Conservation (phyloP, 2,888 invertebrate species). For the Microctonus hyperodae region DNA sequence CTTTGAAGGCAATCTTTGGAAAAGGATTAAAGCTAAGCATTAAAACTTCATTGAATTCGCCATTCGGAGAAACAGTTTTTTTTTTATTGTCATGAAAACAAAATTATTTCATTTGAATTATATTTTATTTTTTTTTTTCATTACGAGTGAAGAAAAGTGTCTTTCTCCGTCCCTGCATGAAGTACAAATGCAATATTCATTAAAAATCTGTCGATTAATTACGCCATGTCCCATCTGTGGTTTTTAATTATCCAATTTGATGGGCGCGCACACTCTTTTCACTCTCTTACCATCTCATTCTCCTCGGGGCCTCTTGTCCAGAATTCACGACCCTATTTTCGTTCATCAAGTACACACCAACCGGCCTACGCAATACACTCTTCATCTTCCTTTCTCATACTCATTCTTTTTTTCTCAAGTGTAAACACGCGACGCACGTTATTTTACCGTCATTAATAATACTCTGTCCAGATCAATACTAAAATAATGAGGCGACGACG, state of each 20-base stretch:
- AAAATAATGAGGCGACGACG: conserved; percentile 31
- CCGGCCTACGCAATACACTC: conserved; percentile 20
- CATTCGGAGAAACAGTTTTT: conserved; percentile 7
- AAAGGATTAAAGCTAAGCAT: conserved; percentile 27
- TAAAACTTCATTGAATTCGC: conserved; percentile 21
- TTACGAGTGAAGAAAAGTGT: conserved; percentile 1
- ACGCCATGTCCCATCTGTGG: conserved; percentile 23
- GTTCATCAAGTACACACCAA: conserved; percentile 3
- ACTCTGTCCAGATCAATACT: conserved; percentile 27
- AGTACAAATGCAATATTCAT: conserved; percentile 27
- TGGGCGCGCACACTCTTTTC: conserved; percentile 10
- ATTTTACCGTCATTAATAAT: conserved; percentile 30
- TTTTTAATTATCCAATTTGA: conserved; percentile 35
- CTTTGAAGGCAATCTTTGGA: conserved; percentile 25
- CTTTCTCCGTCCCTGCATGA: neutral
- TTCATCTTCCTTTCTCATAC: conserved; percentile 17
- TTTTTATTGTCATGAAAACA: neutral
- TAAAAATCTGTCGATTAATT: conserved; percentile 30
- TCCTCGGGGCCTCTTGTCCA: neutral
- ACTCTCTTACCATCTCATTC: conserved; percentile 10
- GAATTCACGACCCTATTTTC: conserved; percentile 10
- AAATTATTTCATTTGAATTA: neutral
- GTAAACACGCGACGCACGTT: conserved; percentile 15
- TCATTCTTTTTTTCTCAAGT: conserved; percentile 6
- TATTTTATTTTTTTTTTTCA: neutral